Evolutionary conservation across 1,140 invertebrate species (phyloP), one percentile per base, ranked within the genome.

Genomic region (Vollenhovia emeryi): DNA sequence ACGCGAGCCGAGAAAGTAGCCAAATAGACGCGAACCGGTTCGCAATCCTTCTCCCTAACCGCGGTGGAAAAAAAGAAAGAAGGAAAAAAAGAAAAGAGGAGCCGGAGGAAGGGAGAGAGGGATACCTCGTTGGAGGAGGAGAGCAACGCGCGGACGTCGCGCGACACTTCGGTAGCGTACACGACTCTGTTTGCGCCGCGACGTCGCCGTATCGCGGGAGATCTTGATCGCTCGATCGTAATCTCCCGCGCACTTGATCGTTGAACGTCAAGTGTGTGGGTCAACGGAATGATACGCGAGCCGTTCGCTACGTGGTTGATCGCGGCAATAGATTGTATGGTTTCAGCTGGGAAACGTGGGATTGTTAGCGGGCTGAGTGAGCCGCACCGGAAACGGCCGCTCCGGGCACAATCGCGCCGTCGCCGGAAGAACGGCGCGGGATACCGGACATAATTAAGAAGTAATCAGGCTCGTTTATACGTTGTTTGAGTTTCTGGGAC

Each of bases 1-100:
- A 55, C 62, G 48, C 62, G 33, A 69, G 48, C 36, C 76, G 78
- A 82, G 78, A 82, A 82, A 82, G 78, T 82, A 73, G 78, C 68
- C 40, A 43, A 82, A 73, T 80, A 71, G 66, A 82, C 30, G 50
- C 27, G 40, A 57, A 82, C 66, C 50, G 66, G 78, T 82, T 64
- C n/a, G 27, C 50, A 52, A 68, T 66, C 24, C 45, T 78, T 43
- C n/a, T 76, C 13, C n/a, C 64, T 55, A 24, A 11, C 57, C 48
- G 15, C 1, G 0, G 36, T 1, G 43, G 15, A 36, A 21, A 13
- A 15, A 21, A 33, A 36, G 13, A 13, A 36, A 68, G n/a, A 45
- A 48, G 13, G n/a, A 64, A 21, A 13, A 15, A 21, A 33, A 36
- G 13, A 13, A 36, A 68, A 24, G 60, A 48, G 13, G n/a, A 64